A percentile compares a stretch with the other conserved stretches of the same genome.
phyloP scores from a whole-genome alignment of 2,797 vertebrate genomes.

The Triplophysa bombifrons region DNA sequence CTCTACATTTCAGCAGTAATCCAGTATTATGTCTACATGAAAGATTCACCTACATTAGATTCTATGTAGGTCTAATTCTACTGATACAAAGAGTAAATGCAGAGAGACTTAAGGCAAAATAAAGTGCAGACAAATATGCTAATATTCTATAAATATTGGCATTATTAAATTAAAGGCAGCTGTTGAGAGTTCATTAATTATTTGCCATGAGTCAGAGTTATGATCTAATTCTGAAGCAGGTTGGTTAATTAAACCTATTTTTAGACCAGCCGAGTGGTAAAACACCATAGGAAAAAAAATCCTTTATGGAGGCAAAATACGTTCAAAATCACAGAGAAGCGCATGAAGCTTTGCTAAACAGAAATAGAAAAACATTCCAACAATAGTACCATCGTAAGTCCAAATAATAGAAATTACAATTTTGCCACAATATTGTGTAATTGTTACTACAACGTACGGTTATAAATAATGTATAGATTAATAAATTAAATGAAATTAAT shows the following conservation, averaged over 20 bases:
- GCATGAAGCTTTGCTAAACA: background rate
- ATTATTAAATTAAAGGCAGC: slow-evolving; percentile 50
- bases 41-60: background rate
- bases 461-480: too few species aligned
- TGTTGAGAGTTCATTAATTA: slow-evolving; percentile 46
- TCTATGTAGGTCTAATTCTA: background rate
- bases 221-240: slow-evolving; percentile 45
- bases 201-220: slow-evolving; percentile 39
- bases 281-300: background rate
- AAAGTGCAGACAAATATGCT: slow-evolving; percentile 15
- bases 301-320: too few species aligned
- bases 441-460: too few species aligned
- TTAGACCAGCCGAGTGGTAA: slow-evolving; percentile 12
- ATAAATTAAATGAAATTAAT: background rate
- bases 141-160: slow-evolving; percentile 45
- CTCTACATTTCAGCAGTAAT: background rate
- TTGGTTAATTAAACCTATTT: slow-evolving; percentile 57
- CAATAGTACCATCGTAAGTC: background rate
- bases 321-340: too few species aligned
- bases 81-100: background rate
- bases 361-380: too few species aligned
- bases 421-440: too few species aligned
- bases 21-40: background rate
- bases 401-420: background rate
- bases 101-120: slow-evolving; percentile 5